Conservation (phyloP, 2,113 vertebrate genomes). For the Empidonax traillii region DNA sequence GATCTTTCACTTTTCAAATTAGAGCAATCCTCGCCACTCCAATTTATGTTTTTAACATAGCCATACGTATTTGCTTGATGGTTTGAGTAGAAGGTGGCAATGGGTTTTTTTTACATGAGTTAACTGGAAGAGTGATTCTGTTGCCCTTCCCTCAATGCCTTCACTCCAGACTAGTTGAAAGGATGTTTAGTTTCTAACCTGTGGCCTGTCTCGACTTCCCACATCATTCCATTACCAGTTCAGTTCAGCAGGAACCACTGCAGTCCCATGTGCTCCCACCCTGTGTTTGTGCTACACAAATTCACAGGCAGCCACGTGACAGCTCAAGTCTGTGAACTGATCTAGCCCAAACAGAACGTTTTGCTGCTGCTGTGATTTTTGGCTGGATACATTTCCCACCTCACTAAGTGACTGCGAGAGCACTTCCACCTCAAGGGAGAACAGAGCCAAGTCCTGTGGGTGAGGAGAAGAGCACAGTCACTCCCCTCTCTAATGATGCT, state of each 20-base stretch:
- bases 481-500: not conserved
- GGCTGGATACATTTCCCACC: not conserved
- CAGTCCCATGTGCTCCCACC: not conserved
- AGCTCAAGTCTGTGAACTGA: not conserved
- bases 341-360: not conserved
- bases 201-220: not conserved
- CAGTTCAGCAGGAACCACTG: not conserved
- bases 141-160: accelerated
- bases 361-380: not conserved
- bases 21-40: not conserved
- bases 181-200: not conserved
- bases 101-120: not conserved
- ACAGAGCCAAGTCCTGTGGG: not conserved
- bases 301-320: not conserved
- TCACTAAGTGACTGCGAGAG: not conserved
- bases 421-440: not conserved
- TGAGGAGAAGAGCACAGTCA: not conserved
- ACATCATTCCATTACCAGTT: not conserved
- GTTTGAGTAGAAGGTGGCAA: not conserved
- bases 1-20: not conserved
- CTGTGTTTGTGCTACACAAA: not conserved
- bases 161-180: not conserved
- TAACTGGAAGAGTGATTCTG: not conserved
- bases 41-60: not conserved
- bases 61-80: not conserved